A percentile compares a stretch with the other conserved stretches of the same genome.
These are phyloP conservation scores for Blennius ocellaris DNA, from an alignment of 2,113 vertebrate species.

Conservation along the genomic window DNA sequence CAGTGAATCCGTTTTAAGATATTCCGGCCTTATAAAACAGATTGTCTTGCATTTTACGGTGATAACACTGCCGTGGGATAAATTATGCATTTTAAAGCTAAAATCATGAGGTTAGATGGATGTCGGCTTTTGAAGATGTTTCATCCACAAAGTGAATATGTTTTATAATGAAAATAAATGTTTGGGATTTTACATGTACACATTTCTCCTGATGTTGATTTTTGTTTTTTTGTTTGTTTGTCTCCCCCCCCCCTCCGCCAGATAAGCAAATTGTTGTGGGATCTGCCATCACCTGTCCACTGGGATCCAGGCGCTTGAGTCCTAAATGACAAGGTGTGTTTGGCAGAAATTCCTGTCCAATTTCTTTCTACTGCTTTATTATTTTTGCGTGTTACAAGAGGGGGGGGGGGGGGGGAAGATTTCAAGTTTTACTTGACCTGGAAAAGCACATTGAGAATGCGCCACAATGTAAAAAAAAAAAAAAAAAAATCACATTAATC, in stretches of 20 bases:
- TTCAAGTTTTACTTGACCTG: too few species aligned
- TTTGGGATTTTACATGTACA: neutral
- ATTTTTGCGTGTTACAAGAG: too few species aligned
- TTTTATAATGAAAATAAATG: too few species aligned
- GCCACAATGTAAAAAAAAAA: too few species aligned
- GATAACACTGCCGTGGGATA: neutral
- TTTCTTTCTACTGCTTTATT: too few species aligned
- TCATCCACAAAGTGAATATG: too few species aligned
- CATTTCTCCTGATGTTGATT: neutral
- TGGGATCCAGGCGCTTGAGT: conserved; percentile 70
- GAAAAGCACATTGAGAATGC: too few species aligned
- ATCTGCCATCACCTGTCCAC: conserved; percentile 45
- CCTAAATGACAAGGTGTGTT: conserved; percentile 82
- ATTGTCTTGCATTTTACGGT: neutral
- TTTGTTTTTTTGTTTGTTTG: neutral
- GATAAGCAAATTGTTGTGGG: conserved; percentile 57
- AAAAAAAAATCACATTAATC: too few species aligned
- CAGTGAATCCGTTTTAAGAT: neutral
- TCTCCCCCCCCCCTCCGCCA: conserved; percentile 14
- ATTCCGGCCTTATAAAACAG: neutral
- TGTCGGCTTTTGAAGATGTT: neutral
- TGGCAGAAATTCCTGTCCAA: neutral
- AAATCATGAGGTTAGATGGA: neutral
- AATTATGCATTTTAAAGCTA: neutral
- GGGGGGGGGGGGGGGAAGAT: too few species aligned